phyloP scores from a whole-genome alignment of 2,797 vertebrate species.

The Acrocephalus scirpaceus region DNA sequence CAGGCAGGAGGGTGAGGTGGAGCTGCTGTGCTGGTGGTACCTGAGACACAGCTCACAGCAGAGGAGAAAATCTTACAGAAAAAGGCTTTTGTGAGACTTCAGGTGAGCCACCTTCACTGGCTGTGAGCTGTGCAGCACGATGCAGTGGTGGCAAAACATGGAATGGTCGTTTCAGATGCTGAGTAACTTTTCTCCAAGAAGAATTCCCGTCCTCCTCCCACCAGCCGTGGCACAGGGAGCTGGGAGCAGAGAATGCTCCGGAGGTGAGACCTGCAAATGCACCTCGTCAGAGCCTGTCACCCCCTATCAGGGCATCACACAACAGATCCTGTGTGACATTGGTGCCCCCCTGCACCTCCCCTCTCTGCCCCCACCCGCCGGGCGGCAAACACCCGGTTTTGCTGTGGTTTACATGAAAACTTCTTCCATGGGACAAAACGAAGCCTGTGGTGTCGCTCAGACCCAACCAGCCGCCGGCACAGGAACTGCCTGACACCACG shows the following conservation, averaged over 20 bases:
- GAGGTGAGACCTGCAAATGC: neutral
- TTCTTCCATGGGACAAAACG: neutral
- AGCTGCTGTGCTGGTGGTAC: neutral
- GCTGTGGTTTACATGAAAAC: neutral
- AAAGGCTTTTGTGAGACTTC: neutral
- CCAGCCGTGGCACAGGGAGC: rapidly evolving
- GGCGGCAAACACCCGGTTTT: rapidly evolving
- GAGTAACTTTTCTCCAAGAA: neutral
- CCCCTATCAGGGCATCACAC: rapidly evolving
- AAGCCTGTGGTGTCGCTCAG: neutral
- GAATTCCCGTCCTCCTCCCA: neutral
- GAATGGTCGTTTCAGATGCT: neutral
- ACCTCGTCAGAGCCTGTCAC: rapidly evolving
- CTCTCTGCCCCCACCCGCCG: rapidly evolving
- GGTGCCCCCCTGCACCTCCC: neutral
- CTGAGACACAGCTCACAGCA: rapidly evolving
- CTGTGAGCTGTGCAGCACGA: rapidly evolving
- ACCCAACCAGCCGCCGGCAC: neutral
- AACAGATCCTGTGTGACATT: neutral
- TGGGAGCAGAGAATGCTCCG: rapidly evolving
- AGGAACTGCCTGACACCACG: neutral
- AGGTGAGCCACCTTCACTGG: rapidly evolving
- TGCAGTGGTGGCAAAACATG: neutral
- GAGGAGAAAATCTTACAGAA: neutral
- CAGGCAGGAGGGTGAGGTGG: neutral